phyloP scores from a whole-genome alignment of 2,113 vertebrate genomes.

The Poecile atricapillus region DNA sequence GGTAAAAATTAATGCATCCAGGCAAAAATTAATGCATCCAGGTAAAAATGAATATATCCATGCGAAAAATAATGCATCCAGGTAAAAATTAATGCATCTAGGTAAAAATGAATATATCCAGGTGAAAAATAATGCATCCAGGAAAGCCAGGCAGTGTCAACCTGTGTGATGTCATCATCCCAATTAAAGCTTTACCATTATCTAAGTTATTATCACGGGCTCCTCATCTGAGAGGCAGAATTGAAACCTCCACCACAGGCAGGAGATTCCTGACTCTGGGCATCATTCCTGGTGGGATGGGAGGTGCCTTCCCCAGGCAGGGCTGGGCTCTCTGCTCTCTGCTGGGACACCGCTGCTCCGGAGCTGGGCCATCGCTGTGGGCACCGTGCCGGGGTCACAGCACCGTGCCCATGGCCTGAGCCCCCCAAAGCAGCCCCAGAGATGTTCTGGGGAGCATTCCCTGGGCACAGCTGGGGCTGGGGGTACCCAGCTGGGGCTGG shows the following conservation, averaged over 20 bases:
- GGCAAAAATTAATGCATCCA: neutral
- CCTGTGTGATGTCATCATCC: neutral
- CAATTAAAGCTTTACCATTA: neutral
- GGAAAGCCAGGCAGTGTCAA: neutral
- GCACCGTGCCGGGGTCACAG: neutral
- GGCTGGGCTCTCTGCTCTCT: neutral
- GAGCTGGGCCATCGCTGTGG: no score
- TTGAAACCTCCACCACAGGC: rapidly evolving
- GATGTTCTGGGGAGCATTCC: neutral
- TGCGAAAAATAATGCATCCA: neutral
- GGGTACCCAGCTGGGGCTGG: neutral
- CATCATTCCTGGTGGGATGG: neutral
- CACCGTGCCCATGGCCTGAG: rapidly evolving
- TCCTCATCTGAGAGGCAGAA: neutral
- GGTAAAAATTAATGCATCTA: neutral
- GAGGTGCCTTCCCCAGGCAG: neutral
- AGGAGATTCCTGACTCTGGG: neutral
- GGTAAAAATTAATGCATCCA: neutral
- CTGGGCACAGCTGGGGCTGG: neutral
- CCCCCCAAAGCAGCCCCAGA: neutral
- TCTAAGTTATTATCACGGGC: neutral
- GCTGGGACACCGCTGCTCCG: neutral
- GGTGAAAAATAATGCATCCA: neutral
- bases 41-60: neutral
- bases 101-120: neutral